Percentiles rank a stretch among this genome's conserved stretches.
phyloP scores from a whole-genome alignment of 1,140 invertebrate species.

The Luehdorfia chinensis region DNA sequence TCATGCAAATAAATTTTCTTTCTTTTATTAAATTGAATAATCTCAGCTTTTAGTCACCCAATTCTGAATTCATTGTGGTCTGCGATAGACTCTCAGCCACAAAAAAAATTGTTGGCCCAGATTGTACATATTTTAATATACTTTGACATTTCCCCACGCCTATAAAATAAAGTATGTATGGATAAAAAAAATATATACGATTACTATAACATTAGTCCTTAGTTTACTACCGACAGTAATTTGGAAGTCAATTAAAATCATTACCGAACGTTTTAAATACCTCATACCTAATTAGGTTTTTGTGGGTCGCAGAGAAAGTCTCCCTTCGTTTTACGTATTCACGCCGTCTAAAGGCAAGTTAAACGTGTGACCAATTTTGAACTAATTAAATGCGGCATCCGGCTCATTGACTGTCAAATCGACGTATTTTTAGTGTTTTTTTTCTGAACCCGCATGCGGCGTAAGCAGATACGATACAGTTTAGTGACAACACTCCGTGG shows the following conservation, averaged over 20 bases:
- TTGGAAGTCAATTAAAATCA: slow-evolving; percentile 17
- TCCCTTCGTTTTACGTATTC: slow-evolving; percentile 9
- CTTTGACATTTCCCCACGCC: too few relatives aligned
- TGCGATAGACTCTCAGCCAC: too few relatives aligned
- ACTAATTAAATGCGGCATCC: slow-evolving; percentile 67
- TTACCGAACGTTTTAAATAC: slow-evolving; percentile 9
- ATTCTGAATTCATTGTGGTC: too few relatives aligned
- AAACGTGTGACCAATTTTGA: slow-evolving; percentile 50
- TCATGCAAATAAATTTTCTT: too few relatives aligned
- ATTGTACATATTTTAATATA: too few relatives aligned
- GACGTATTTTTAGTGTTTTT: slow-evolving; percentile 43
- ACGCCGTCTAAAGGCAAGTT: slow-evolving; percentile 18
- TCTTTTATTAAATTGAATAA: too few relatives aligned
- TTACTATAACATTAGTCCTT: too few relatives aligned
- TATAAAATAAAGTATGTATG: too few relatives aligned
- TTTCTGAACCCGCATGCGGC: slow-evolving; percentile 17
- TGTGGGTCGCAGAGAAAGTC: slow-evolving; percentile 10
- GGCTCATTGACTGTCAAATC: slow-evolving; percentile 68
- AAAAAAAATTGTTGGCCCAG: too few relatives aligned
- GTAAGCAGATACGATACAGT: slow-evolving; percentile 61
- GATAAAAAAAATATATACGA: not conserved
- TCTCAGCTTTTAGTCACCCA: too few relatives aligned
- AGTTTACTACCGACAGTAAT: not conserved
- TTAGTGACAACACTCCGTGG: slow-evolving; percentile 30
- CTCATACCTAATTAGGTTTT: slow-evolving; percentile 10